Evolutionary conservation across 2,113 vertebrate species (phyloP), one percentile per base, ranked within the genome.

Genomic region (Coreoperca whiteheadi): DNA sequence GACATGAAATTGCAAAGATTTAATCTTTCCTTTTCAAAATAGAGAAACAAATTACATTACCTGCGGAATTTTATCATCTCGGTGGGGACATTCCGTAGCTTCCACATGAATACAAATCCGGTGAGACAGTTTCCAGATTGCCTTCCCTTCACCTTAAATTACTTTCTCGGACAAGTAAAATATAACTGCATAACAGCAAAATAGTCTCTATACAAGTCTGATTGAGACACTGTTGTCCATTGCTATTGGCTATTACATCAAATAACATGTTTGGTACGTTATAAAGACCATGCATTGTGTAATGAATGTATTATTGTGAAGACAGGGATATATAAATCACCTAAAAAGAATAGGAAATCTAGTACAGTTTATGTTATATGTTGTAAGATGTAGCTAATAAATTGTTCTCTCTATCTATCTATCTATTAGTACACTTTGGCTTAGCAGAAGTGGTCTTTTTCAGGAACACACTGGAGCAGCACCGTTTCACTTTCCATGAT

Each of bases 91-190:
- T 41, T 66, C 10, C 53, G 41, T 21, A 15, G 39, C 56, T 51
- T 68, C 48, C 18, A 14, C 14, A 32, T 66, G 46, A 78, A 80
- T 73, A 56, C 60, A 73, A 65, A 74, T 46, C 6, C 4, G 72
- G 18, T 57, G 32, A 3, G 48, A 54, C n/a, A 5, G 39, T 65
- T 65, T 41, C 0, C 18, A 32, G 0, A 53, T 11, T 60, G 51
- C n/a, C 21, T 9, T 30, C 16, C 43, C 25, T 60, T 53, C 34
- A 60, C 18, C 25, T 18, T 20, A 4, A 51, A 73, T 51, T 43
- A 20, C 54, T 23, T 70, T 48, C 5, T 81, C 9, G 14, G 12
- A 6, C 0, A 43, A 53, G 57, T 20, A 23, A 10, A 51, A n/a
- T 30, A 60, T 56, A 54, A 30, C 14, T 28, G 25, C 54, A 57